These are phyloP conservation scores for Antheraea assamensis DNA, from an alignment of 2,888 invertebrate species.

Conservation along the genomic window DNA sequence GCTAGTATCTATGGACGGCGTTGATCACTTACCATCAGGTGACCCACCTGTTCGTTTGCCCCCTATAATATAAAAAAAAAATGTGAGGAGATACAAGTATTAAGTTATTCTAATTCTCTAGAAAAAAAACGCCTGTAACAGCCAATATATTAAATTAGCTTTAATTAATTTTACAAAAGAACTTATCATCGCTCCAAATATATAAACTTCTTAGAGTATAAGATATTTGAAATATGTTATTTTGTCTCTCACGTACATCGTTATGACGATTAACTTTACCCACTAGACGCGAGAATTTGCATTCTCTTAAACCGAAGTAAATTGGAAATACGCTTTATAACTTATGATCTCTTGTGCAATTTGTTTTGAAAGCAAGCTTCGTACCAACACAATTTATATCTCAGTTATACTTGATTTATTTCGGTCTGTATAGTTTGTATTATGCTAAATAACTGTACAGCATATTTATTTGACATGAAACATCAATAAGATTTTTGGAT, in stretches of 20 bases:
- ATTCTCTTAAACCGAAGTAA: neutral
- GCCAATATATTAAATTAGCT: too few species aligned
- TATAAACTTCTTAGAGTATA: neutral
- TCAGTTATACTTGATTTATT: neutral
- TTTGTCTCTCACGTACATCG: neutral
- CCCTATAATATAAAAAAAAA: too few species aligned
- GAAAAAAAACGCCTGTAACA: too few species aligned
- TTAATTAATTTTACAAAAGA: too few species aligned
- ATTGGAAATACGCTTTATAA: neutral
- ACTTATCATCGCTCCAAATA: neutral
- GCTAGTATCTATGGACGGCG: too few species aligned
- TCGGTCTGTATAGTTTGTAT: neutral
- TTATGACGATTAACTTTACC: neutral
- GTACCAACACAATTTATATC: neutral
- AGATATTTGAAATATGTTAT: neutral
- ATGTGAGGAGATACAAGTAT: too few species aligned
- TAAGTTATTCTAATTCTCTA: too few species aligned
- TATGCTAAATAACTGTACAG: neutral
- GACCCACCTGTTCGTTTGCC: too few species aligned
- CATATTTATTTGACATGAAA: neutral
- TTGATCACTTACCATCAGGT: too few species aligned
- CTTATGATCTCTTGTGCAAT: neutral
- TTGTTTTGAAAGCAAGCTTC: constrained; percentile 10
- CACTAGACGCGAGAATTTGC: neutral
- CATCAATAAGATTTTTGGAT: neutral